phyloP scores from a whole-genome alignment of 1,140 invertebrate genomes.

The Ceratosolen solmsi region DNA sequence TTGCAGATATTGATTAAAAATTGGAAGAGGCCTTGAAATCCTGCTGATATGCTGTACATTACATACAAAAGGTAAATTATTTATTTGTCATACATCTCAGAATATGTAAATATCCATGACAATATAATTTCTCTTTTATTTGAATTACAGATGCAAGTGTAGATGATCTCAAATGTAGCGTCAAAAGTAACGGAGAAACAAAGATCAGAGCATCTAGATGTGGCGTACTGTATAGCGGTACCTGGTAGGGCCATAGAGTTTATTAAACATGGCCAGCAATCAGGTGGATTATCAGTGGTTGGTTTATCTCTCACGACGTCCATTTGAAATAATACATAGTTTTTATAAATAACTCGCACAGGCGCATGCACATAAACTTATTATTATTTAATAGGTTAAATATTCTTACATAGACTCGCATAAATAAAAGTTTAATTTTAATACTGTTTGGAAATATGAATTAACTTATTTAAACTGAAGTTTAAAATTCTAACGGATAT shows the following conservation, averaged over 20 bases:
- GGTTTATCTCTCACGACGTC: conserved; percentile 55
- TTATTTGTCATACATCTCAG: conserved; percentile 4
- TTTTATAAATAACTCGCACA: too few species aligned
- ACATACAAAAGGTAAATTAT: conserved; percentile 59
- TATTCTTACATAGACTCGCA: too few species aligned
- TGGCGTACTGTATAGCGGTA: conserved; percentile 65
- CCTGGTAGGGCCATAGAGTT: conserved; percentile 65
- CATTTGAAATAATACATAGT: too few species aligned
- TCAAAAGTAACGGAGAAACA: conserved; percentile 59
- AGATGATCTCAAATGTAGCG: conserved; percentile 70
- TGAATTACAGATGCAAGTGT: conserved; percentile 58
- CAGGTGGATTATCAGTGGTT: conserved; percentile 74
- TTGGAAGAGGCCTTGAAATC: conserved; percentile 58
- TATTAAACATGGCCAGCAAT: conserved; percentile 72
- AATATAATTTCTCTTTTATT: too few species aligned
- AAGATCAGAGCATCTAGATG: conserved; percentile 66
- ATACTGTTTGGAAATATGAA: too few species aligned
- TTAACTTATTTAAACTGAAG: too few species aligned
- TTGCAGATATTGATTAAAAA: conserved; percentile 63
- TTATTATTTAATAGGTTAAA: too few species aligned
- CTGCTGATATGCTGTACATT: conserved; percentile 61
- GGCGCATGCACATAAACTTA: too few species aligned
- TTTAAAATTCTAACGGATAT: too few species aligned
- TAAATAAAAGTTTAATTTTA: too few species aligned
- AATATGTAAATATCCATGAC: too few species aligned